Conservation (phyloP, 2,113 vertebrate species). For the Heteronetta atricapilla region DNA sequence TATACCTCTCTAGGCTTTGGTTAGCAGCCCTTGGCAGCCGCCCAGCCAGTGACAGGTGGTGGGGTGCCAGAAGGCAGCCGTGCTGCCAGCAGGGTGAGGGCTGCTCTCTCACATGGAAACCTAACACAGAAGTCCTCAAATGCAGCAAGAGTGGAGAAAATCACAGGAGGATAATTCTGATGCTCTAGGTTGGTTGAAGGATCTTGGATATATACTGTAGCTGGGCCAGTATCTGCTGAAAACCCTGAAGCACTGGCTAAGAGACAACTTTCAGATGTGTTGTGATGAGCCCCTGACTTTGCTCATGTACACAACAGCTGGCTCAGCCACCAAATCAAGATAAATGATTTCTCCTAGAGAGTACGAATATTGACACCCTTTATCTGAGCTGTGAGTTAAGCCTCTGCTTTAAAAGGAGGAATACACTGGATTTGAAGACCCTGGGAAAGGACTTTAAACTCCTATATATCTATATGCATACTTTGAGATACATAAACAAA, state of each 20-base stretch:
- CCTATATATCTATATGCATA: background rate
- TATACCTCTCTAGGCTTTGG: background rate
- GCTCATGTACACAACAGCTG: fast-evolving
- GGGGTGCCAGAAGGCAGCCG: background rate
- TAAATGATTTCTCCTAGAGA: background rate
- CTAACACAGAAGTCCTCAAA: background rate
- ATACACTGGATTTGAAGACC: background rate
- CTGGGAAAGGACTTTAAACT: background rate
- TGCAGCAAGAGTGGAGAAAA: background rate
- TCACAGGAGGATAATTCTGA: background rate
- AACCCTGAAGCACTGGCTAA: background rate
- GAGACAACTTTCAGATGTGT: background rate
- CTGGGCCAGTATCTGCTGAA: background rate
- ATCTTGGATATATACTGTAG: background rate
- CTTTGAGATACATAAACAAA: background rate
- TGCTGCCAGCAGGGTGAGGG: fast-evolving
- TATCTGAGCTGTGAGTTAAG: background rate
- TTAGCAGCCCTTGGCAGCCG: background rate
- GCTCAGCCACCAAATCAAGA: background rate
- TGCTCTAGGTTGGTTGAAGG: background rate
- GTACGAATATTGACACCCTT: background rate
- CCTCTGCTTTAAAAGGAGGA: background rate
- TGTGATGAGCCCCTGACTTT: fast-evolving
- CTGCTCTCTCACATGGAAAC: background rate
- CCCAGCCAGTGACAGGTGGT: background rate